Conservation (phyloP, 2,888 invertebrate genomes). For the Caenorhabditis doughertyi region DNA sequence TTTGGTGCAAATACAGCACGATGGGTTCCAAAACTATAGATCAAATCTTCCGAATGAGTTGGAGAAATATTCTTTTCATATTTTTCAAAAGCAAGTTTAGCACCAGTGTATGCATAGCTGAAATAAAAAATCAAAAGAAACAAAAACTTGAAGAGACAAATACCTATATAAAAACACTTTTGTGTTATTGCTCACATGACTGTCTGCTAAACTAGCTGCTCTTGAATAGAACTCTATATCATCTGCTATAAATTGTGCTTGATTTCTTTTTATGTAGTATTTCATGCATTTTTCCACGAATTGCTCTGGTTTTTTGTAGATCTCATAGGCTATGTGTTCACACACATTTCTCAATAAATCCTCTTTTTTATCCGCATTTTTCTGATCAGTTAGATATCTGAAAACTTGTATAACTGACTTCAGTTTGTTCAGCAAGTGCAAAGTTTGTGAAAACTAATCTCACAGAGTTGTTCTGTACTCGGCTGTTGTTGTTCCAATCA, state of each 20-base stretch:
- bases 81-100: slow-evolving; percentile 54
- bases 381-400: slow-evolving; percentile 1
- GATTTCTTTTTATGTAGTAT: slow-evolving; percentile 5
- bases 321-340: slow-evolving; percentile 40
- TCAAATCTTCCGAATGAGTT: slow-evolving; percentile 67
- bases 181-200: slow-evolving; percentile 19
- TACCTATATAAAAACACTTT: slow-evolving; percentile 54
- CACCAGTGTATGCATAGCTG: slow-evolving; percentile 62
- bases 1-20: slow-evolving; percentile 48
- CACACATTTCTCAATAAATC: slow-evolving; percentile 27
- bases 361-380: neutral
- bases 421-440: too few species aligned
- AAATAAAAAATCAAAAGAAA: too few species aligned
- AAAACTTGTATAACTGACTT: slow-evolving; percentile 27
- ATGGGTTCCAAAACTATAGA: slow-evolving; percentile 66
- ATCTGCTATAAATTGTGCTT: slow-evolving; percentile 43
- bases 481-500: slow-evolving; percentile 48
- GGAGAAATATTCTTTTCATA: slow-evolving; percentile 58
- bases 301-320: slow-evolving; percentile 13
- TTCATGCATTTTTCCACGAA: slow-evolving; percentile 21
- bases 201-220: slow-evolving; percentile 19
- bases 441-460: too few species aligned
- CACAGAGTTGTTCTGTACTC: too few species aligned
- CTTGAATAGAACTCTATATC: slow-evolving; percentile 46
- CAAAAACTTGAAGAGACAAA: too few species aligned